Evolutionary conservation across 2,888 invertebrate genomes (phyloP).

Genomic region (Trichopoda pennipes): DNA sequence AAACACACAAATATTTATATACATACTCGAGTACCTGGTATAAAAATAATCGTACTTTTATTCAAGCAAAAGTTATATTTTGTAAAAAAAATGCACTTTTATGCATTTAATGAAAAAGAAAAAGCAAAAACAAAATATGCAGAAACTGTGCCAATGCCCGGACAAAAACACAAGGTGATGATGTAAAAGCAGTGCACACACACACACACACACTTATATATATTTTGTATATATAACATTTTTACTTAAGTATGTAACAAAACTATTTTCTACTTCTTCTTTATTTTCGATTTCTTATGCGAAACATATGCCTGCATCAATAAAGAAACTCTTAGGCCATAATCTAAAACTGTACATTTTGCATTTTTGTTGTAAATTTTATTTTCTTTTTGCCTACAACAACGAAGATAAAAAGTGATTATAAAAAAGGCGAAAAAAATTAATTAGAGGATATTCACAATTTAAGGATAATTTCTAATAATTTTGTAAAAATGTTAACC

Average conservation of each 20-base stretch:
- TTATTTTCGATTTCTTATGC: slow-evolving; percentile 47
- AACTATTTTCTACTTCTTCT: slow-evolving; percentile 30
- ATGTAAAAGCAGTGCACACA: slow-evolving; percentile 49
- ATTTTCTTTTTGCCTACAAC: slow-evolving; percentile 40
- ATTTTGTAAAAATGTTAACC: too few relatives aligned
- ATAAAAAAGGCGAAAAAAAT: background rate
- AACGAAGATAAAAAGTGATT: slow-evolving; percentile 14
- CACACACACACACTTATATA: slow-evolving; percentile 12
- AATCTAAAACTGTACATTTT: slow-evolving; percentile 65
- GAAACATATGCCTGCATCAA: slow-evolving; percentile 62
- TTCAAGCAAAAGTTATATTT: slow-evolving; percentile 45
- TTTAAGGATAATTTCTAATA: too few relatives aligned
- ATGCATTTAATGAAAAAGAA: slow-evolving; percentile 31
- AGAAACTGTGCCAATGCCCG: slow-evolving; percentile 79
- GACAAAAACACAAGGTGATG: slow-evolving; percentile 79
- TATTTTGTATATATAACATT: background rate
- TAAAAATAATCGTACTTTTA: slow-evolving; percentile 40
- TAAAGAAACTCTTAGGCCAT: slow-evolving; percentile 61
- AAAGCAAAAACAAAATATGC: slow-evolving; percentile 18
- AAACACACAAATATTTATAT: too few relatives aligned
- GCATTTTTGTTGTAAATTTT: background rate
- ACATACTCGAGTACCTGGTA: slow-evolving; percentile 16
- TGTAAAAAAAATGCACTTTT: slow-evolving; percentile 50
- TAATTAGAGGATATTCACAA: background rate
- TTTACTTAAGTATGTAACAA: slow-evolving; percentile 1